Evolutionary conservation across 2,113 vertebrate genomes (phyloP).

Genomic region (Rhadina sibilatrix): DNA sequence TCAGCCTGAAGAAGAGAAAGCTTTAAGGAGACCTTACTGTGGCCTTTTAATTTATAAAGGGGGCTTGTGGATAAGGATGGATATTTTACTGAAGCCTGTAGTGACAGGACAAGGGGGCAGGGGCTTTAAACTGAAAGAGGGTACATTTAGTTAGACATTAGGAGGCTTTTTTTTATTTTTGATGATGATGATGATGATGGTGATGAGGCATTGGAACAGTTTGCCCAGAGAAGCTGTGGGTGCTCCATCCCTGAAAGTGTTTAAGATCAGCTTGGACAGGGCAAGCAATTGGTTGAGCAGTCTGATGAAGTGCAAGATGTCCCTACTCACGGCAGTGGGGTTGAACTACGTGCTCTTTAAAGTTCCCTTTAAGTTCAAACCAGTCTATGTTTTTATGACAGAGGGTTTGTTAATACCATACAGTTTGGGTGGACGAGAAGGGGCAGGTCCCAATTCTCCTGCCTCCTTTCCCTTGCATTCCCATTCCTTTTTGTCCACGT

Average conservation of each 20-base stretch:
- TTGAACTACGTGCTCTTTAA: neutral
- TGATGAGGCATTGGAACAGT: neutral
- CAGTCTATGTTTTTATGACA: neutral
- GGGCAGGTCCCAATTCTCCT: neutral
- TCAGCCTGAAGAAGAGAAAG: neutral
- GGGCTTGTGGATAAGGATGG: neutral
- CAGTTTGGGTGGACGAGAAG: neutral
- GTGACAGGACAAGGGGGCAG: neutral
- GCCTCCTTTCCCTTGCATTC: neutral
- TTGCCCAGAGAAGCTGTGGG: neutral
- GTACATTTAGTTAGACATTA: neutral
- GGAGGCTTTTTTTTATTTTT: neutral
- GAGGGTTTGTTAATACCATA: neutral
- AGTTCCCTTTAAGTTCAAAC: neutral
- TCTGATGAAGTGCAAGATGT: neutral
- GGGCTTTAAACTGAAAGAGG: neutral
- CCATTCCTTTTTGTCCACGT: neutral
- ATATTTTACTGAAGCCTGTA: neutral
- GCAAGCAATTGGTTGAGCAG: neutral
- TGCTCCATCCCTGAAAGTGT: neutral
- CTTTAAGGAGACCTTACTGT: neutral
- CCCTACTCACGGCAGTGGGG: neutral
- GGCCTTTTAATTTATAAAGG: neutral
- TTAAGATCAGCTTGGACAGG: neutral
- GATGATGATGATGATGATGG: fast-evolving